A percentile compares a stretch with the other conserved stretches of the same genome.
phyloP scores from a whole-genome alignment of 2,888 invertebrate species.

The Leucoptera coffeella region DNA sequence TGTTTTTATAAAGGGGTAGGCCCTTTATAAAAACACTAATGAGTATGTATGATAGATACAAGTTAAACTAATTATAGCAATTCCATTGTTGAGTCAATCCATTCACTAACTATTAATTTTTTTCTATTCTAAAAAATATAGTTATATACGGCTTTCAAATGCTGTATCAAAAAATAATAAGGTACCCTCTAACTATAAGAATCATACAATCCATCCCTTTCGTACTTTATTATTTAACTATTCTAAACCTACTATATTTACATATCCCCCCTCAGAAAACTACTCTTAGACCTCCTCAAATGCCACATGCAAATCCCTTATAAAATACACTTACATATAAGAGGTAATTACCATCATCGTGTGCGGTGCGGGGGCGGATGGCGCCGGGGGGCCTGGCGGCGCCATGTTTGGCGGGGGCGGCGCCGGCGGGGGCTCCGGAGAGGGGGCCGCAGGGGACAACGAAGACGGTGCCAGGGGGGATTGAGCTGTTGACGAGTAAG shows the following conservation, averaged over 20 bases:
- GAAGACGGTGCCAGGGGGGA: conserved; percentile 57
- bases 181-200: neutral
- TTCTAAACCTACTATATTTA: too few relatives aligned
- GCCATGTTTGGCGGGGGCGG: conserved; percentile 45
- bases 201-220: neutral
- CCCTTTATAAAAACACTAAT: too few relatives aligned
- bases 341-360: conserved; percentile 55
- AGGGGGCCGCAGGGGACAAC: conserved; percentile 48
- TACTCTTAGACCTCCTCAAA: conserved; percentile 6
- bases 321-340: conserved; percentile 54
- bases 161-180: neutral
- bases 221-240: too few relatives aligned
- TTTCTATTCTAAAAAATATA: neutral
- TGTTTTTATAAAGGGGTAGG: too few relatives aligned
- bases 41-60: too few relatives aligned
- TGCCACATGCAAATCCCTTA: conserved; percentile 41
- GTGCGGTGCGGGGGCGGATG: conserved; percentile 33
- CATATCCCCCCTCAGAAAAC: conserved; percentile 10
- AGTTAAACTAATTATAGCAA: too few relatives aligned
- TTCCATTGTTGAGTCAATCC: too few relatives aligned
- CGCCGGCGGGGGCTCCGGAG: conserved; percentile 56
- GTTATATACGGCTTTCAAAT: neutral
- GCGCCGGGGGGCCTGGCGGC: conserved; percentile 29
- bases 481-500: conserved; percentile 33
- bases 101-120: too few relatives aligned